Percentiles rank a stretch among this genome's conserved stretches.
phyloP scores from a whole-genome alignment of 2,797 vertebrate genomes.

The Monodelphis domestica region DNA sequence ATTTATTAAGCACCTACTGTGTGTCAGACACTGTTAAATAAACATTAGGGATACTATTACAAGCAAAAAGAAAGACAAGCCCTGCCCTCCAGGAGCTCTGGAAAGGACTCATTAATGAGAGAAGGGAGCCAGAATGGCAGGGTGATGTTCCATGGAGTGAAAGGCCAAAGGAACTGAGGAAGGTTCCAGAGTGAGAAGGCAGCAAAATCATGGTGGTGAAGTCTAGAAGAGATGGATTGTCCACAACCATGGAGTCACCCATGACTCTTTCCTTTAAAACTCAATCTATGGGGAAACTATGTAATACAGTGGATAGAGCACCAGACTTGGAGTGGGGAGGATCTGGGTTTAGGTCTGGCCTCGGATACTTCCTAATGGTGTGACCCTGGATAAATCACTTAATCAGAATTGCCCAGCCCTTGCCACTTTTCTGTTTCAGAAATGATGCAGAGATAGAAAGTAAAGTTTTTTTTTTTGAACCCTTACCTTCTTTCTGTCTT shows the following conservation, averaged over 20 bases:
- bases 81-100: neutral
- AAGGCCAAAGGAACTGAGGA: neutral
- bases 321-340: too few relatives aligned
- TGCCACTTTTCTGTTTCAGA: too few relatives aligned
- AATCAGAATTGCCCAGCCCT: too few relatives aligned
- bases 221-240: neutral
- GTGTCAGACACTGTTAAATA: neutral
- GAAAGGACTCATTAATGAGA: neutral
- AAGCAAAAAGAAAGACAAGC: neutral
- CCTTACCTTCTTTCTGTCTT: too few relatives aligned
- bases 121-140: neutral
- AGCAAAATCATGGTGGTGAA: neutral
- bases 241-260: neutral
- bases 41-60: neutral
- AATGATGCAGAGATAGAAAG: too few relatives aligned
- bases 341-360: too few relatives aligned
- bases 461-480: too few relatives aligned
- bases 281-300: too few relatives aligned
- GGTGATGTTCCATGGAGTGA: neutral
- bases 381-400: too few relatives aligned
- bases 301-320: too few relatives aligned
- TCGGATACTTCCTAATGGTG: too few relatives aligned
- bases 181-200: neutral
- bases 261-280: neutral
- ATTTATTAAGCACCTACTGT: neutral